Conservation (phyloP, 2,113 vertebrate species). For the Clupea harengus region DNA sequence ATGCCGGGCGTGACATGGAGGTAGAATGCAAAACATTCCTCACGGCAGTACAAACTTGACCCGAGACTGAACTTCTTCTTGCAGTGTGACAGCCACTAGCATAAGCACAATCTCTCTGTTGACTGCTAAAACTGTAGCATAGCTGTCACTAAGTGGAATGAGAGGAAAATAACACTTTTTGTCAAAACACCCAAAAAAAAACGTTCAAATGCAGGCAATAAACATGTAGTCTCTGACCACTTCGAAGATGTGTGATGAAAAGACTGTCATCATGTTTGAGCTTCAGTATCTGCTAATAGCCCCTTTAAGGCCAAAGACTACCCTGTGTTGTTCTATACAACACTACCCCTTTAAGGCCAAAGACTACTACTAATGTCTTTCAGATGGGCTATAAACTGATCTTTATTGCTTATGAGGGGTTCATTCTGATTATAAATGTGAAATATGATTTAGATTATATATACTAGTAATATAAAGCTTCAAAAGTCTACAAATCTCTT, state of each 20-base stretch:
- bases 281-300: not conserved
- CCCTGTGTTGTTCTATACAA: too few species aligned
- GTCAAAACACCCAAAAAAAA: not conserved
- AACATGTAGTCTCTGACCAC: not conserved
- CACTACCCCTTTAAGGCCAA: not conserved
- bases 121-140: not conserved
- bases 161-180: not conserved
- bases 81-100: not conserved
- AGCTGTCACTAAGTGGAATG: not conserved
- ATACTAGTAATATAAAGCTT: not conserved
- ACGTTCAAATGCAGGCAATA: not conserved
- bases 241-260: not conserved
- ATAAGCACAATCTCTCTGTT: not conserved
- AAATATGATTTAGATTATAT: too few species aligned
- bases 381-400: not conserved
- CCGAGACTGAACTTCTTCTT: not conserved
- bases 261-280: not conserved
- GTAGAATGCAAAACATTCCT: not conserved
- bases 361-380: not conserved
- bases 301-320: not conserved
- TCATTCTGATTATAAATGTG: too few species aligned
- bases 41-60: not conserved
- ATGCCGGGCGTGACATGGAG: constrained; percentile 7
- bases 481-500: not conserved
- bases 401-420: too few species aligned